A percentile compares a stretch with the other conserved stretches of the same genome.
Evolutionary conservation across 2,113 vertebrate species (phyloP).

Genomic region (Burhinus bistriatus): DNA sequence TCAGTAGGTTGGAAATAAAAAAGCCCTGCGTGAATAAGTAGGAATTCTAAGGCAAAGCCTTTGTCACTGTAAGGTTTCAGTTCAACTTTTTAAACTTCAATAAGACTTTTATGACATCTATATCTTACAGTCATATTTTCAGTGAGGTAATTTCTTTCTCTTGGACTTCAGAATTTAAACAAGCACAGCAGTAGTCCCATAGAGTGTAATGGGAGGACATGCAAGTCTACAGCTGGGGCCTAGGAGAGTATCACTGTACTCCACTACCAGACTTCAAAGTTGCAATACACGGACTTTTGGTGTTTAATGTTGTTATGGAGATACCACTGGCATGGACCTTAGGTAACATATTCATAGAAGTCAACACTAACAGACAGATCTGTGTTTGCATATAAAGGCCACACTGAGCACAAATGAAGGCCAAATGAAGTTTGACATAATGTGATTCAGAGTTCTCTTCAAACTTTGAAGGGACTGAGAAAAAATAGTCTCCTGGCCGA

Average conservation of each 20-base stretch:
- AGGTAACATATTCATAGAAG: not conserved
- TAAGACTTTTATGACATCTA: not conserved
- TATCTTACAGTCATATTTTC: not conserved
- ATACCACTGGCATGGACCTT: not conserved
- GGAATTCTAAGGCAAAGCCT: not conserved
- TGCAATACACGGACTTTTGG: accelerated
- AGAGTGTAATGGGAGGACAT: not conserved
- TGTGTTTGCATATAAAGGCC: not conserved
- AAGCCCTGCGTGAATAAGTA: not conserved
- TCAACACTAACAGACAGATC: not conserved
- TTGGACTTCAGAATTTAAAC: not conserved
- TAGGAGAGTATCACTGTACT: not conserved
- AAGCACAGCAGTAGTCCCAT: not conserved
- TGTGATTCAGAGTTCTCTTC: not conserved
- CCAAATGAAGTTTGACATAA: not conserved
- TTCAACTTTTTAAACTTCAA: not conserved
- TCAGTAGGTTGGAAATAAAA: not conserved
- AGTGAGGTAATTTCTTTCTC: not conserved
- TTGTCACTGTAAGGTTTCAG: not conserved
- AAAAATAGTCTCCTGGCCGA: not conserved
- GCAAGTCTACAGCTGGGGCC: not conserved
- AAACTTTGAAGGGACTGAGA: not conserved
- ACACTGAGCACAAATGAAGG: not conserved
- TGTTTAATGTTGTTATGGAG: not conserved
- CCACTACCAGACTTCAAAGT: not conserved